These are phyloP conservation scores for Penaeus japonicus DNA, from an alignment of 1,140 invertebrate genomes.

Conservation along the genomic window DNA sequence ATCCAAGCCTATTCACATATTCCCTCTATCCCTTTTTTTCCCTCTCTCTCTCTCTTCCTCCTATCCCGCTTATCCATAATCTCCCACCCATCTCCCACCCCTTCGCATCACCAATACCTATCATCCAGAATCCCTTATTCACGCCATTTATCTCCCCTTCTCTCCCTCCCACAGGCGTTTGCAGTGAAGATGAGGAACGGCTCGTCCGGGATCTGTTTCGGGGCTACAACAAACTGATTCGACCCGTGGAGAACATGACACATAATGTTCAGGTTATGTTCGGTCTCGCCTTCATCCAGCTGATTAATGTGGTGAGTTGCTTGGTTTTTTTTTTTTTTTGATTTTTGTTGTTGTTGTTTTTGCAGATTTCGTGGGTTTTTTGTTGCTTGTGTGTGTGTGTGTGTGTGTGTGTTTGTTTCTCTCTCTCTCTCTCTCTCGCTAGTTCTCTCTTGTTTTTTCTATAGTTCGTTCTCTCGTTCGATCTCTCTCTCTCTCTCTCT, in stretches of 20 bases:
- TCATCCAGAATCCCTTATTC: neutral
- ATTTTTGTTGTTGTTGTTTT: neutral
- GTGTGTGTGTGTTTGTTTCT: neutral
- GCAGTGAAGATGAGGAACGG: constrained; percentile 94
- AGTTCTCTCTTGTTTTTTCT: neutral
- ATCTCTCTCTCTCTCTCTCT: neutral
- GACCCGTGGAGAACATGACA: constrained; percentile 97
- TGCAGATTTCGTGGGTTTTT: too few species aligned
- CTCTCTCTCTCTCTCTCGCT: neutral
- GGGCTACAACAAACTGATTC: constrained; percentile 98
- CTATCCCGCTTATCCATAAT: too few species aligned
- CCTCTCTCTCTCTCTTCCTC: neutral
- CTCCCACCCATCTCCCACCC: neutral
- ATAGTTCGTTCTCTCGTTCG: neutral
- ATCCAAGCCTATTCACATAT: neutral
- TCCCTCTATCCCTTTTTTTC: neutral
- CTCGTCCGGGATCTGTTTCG: constrained; percentile 95
- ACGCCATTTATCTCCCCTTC: neutral
- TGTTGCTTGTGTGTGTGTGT: too few species aligned
- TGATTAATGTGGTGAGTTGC: constrained; percentile 96
- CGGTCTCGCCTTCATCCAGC: constrained; percentile 95
- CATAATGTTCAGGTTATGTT: constrained; percentile 96
- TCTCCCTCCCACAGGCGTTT: constrained; percentile 67
- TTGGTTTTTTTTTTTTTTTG: neutral
- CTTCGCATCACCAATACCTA: neutral